Evolutionary conservation across 2,888 invertebrate genomes (phyloP).

Genomic region (Agrochola circellaris): DNA sequence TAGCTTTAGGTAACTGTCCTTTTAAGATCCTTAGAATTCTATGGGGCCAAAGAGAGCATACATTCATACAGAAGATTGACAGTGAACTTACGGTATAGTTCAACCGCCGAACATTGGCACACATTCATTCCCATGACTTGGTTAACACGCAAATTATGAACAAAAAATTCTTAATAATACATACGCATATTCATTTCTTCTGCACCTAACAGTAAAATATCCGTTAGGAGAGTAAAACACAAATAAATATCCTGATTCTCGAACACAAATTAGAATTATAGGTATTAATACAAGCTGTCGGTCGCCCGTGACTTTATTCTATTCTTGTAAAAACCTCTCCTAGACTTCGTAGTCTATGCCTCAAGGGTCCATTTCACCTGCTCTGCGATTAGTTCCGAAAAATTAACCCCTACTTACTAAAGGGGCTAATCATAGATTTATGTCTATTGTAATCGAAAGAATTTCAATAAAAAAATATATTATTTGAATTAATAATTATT

Average conservation of each 20-base stretch:
- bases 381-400: background rate
- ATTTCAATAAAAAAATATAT: no score
- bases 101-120: constrained; percentile 11
- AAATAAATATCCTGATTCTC: constrained; percentile 19
- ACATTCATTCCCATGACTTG: constrained; percentile 17
- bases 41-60: background rate
- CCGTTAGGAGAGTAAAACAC: constrained; percentile 35
- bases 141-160: constrained; percentile 22
- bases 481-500: no score
- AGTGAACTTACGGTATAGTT: constrained; percentile 19
- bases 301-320: background rate
- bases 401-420: background rate
- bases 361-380: background rate
- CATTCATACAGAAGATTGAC: background rate
- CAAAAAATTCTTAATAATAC: constrained; percentile 19
- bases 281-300: background rate
- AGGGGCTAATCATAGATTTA: no score
- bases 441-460: no score
- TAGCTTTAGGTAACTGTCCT: background rate
- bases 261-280: constrained; percentile 3
- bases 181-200: constrained; percentile 25
- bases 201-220: constrained; percentile 39
- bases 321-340: background rate
- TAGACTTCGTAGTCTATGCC: background rate
- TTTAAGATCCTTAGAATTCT: background rate